phyloP scores from a whole-genome alignment of 2,113 vertebrate species.

The human region GRCh38 chr12:108834001-108834500 shows the following conservation, averaged over 20 bases:
- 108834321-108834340: not conserved
- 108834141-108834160: not conserved
- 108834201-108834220: not conserved
- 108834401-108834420: not conserved
- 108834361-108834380: no score
- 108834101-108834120: not conserved
- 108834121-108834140: not conserved
- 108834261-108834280: not conserved
- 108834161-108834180: fast-evolving
- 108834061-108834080: fast-evolving
- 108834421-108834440: not conserved
- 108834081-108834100: not conserved
- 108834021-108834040: not conserved
- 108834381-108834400: not conserved
- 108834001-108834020: not conserved
- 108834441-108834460: not conserved
- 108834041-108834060: not conserved
- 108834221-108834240: fast-evolving
- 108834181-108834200: fast-evolving
- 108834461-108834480: not conserved
- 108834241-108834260: not conserved
- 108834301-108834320: no score
- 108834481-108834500: not conserved
- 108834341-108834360: fast-evolving
- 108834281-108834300: fast-evolving